phyloP scores from a whole-genome alignment of 2,797 vertebrate genomes.

The Crenichthys baileyi region DNA sequence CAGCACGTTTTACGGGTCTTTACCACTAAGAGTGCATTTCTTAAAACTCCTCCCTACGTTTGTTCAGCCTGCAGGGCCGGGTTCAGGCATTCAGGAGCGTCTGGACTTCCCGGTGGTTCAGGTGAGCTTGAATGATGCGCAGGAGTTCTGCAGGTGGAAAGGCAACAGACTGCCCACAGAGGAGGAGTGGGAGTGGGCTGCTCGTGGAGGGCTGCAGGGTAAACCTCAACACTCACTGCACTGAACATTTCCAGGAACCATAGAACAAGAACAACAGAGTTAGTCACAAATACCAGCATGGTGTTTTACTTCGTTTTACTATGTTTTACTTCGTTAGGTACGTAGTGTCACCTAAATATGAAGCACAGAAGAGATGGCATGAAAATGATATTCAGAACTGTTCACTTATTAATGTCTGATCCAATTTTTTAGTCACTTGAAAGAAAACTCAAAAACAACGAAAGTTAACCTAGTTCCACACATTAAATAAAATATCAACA shows the following conservation, averaged over 20 bases:
- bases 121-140: constrained; percentile 96
- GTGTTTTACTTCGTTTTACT: no score
- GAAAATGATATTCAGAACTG: no score
- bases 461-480: no score
- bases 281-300: no score
- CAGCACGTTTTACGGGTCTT: not conserved
- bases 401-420: no score
- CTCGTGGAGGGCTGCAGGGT: constrained; percentile 91
- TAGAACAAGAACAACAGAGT: no score
- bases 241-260: not conserved
- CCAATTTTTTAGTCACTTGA: no score
- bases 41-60: not conserved
- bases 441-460: no score
- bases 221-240: constrained; percentile 63
- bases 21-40: not conserved
- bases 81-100: constrained; percentile 87
- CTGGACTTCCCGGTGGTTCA: constrained; percentile 92
- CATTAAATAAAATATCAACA: no score
- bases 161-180: constrained; percentile 88
- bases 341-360: no score
- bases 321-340: no score
- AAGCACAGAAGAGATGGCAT: no score
- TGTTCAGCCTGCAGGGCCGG: constrained; percentile 88
- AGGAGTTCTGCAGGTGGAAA: constrained; percentile 88
- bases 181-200: constrained; percentile 97